Percentiles rank a stretch among this genome's conserved stretches.
phyloP scores from a whole-genome alignment of 2,888 invertebrate genomes.

The Cosmopolites sordidus region DNA sequence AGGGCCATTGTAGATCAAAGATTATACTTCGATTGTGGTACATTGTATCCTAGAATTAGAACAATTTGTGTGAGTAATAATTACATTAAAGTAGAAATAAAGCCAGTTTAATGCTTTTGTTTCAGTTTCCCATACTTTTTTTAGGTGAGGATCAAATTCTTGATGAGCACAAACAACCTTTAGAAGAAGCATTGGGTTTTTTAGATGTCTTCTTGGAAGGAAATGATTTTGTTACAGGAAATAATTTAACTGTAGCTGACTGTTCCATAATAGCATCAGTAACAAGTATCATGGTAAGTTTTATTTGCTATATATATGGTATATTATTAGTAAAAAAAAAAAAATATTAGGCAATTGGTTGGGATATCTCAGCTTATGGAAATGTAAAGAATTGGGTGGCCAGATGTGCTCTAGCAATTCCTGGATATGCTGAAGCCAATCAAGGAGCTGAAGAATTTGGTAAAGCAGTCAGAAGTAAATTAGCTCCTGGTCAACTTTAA shows the following conservation, averaged over 20 bases:
- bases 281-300: slow-evolving; percentile 54
- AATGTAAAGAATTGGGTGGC: slow-evolving; percentile 59
- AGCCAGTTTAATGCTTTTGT: too few species aligned
- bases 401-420: slow-evolving; percentile 53
- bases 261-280: slow-evolving; percentile 56
- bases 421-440: slow-evolving; percentile 56
- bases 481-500: slow-evolving; percentile 45
- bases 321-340: slow-evolving; percentile 4
- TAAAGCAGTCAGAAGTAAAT: slow-evolving; percentile 55
- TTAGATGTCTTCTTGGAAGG: slow-evolving; percentile 57
- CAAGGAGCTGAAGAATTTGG: slow-evolving; percentile 58
- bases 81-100: not conserved
- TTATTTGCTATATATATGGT: not conserved
- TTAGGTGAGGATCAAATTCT: slow-evolving; percentile 56
- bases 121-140: slow-evolving; percentile 58
- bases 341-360: slow-evolving; percentile 54
- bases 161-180: slow-evolving; percentile 52
- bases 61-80: slow-evolving; percentile 22
- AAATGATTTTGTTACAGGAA: slow-evolving; percentile 59
- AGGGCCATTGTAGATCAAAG: slow-evolving; percentile 60
- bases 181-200: slow-evolving; percentile 58
- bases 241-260: slow-evolving; percentile 62
- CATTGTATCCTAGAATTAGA: slow-evolving; percentile 60
- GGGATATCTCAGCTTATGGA: slow-evolving; percentile 55
- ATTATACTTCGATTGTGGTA: slow-evolving; percentile 60